phyloP scores from a whole-genome alignment of 2,888 invertebrate species.

The Idaea biselata region DNA sequence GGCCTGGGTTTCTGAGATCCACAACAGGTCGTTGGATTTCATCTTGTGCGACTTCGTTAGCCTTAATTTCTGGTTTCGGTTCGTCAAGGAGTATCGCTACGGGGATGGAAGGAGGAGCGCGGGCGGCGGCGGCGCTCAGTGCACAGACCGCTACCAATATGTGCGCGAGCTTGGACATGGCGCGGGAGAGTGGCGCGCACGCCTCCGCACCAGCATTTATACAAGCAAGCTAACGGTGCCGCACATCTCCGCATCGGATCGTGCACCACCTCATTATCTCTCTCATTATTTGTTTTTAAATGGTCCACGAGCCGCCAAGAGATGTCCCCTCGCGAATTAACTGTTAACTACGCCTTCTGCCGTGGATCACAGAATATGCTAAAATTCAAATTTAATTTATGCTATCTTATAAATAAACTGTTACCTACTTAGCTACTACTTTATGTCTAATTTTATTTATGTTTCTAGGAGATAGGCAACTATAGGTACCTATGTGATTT shows the following conservation, averaged over 20 bases:
- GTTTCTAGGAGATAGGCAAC: neutral
- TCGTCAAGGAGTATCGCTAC: slow-evolving; percentile 58
- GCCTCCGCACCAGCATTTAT: slow-evolving; percentile 49
- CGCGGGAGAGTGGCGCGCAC: slow-evolving; percentile 54
- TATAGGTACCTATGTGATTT: neutral
- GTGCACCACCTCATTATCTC: slow-evolving; percentile 56
- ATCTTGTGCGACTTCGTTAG: slow-evolving; percentile 31
- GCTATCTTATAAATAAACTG: neutral
- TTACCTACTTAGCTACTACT: neutral
- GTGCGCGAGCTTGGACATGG: slow-evolving; percentile 66
- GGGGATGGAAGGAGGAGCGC: slow-evolving; percentile 47
- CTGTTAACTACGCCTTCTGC: slow-evolving; percentile 24
- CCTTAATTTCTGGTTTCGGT: slow-evolving; percentile 36
- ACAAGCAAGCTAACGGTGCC: slow-evolving; percentile 14
- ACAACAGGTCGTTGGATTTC: slow-evolving; percentile 51
- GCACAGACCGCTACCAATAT: slow-evolving; percentile 52
- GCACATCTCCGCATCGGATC: neutral
- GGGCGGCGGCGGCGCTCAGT: slow-evolving; percentile 48
- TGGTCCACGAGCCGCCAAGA: slow-evolving; percentile 33
- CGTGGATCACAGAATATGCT: neutral
- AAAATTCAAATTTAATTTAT: neutral
- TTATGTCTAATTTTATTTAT: neutral
- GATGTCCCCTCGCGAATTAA: slow-evolving; percentile 32
- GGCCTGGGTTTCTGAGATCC: slow-evolving; percentile 62
- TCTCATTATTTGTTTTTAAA: slow-evolving; percentile 66